A percentile compares a stretch with the other conserved stretches of the same genome.
phyloP scores from a whole-genome alignment of 92 coral and sea anemone genomes.

The Scolanthus callimorphus region DNA sequence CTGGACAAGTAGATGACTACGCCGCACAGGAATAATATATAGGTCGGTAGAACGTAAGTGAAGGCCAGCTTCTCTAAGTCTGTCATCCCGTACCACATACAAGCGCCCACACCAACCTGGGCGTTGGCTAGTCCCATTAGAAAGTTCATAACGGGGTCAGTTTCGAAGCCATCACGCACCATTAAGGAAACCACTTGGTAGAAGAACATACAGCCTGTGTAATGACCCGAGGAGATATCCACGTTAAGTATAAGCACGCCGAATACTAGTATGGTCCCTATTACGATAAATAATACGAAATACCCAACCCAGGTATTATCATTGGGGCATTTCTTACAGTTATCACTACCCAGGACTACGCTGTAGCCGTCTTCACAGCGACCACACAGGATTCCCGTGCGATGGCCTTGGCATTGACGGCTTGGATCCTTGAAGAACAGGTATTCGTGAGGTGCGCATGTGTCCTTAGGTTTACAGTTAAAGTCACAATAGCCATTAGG shows the following conservation, averaged over 20 bases:
- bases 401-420: conserved; percentile 46
- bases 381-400: conserved; percentile 67
- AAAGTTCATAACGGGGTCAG: conserved; percentile 52
- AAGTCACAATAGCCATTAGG: conserved; percentile 51
- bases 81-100: conserved; percentile 76
- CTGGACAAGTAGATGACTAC: conserved; percentile 35
- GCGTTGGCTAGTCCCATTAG: conserved; percentile 65
- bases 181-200: conserved; percentile 57
- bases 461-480: conserved; percentile 8
- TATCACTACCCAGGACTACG: conserved; percentile 53
- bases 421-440: conserved; percentile 29
- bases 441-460: conserved; percentile 59
- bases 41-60: conserved; percentile 58
- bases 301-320: conserved; percentile 44
- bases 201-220: conserved; percentile 61
- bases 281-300: conserved; percentile 17
- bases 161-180: conserved; percentile 38
- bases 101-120: conserved; percentile 61
- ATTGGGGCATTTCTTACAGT: conserved; percentile 32
- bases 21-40: conserved; percentile 39
- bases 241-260: conserved; percentile 37
- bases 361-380: conserved; percentile 42
- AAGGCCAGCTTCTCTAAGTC: conserved; percentile 57
- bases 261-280: conserved; percentile 37
- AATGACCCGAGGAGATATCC: conserved; percentile 55